Percentiles rank a stretch among this genome's conserved stretches.
Conservation (phyloP, 2,113 vertebrate genomes). For the Leptocoma aspasia region DNA sequence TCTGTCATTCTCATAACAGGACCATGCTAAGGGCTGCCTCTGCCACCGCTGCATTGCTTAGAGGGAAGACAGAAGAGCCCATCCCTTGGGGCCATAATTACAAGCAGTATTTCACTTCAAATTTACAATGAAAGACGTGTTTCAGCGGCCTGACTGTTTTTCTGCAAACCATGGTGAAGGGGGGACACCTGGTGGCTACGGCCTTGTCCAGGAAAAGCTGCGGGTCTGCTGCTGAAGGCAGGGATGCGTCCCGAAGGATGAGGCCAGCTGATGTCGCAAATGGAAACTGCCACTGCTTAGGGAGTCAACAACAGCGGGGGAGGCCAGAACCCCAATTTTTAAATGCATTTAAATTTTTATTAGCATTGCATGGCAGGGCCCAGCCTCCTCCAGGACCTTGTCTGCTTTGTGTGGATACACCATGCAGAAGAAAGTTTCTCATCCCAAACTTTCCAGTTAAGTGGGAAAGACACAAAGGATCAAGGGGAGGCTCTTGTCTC, state of each 20-base stretch:
- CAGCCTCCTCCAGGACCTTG: accelerated
- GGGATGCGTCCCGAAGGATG: accelerated
- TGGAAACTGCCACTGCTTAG: not conserved
- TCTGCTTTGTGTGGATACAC: not conserved
- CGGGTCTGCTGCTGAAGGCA: not conserved
- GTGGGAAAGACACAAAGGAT: not conserved
- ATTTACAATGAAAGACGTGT: accelerated
- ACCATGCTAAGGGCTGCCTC: not conserved
- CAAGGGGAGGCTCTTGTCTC: not conserved
- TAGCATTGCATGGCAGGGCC: not conserved
- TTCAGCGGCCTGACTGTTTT: not conserved
- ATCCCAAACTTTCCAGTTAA: not conserved
- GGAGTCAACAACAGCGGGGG: accelerated
- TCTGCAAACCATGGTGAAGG: not conserved
- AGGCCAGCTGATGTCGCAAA: not conserved
- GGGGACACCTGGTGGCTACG: conserved; percentile 37
- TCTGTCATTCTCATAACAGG: not conserved
- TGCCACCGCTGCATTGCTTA: not conserved
- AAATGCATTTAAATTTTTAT: not conserved
- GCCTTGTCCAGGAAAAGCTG: accelerated
- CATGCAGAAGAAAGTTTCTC: not conserved
- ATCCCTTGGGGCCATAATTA: not conserved
- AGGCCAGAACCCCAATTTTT: not conserved
- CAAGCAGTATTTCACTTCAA: not conserved
- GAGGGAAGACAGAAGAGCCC: accelerated